Conservation (phyloP, 1,140 invertebrate genomes). For the Penaeus indicus region DNA sequence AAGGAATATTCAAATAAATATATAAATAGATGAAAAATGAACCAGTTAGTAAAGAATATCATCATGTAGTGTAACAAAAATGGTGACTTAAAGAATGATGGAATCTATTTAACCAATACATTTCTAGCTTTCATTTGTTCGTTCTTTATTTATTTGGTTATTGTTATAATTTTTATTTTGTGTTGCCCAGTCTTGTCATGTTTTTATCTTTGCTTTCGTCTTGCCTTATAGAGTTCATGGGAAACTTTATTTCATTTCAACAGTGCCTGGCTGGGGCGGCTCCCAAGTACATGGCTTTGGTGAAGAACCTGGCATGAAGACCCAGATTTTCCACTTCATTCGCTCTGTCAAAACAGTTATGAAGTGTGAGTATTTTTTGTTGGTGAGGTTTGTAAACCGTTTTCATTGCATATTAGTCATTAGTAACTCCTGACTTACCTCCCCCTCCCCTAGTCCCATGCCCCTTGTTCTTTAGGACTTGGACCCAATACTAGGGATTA, state of each 20-base stretch:
- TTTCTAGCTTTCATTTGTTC: too few species aligned
- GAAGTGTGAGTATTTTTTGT: constrained; percentile 71
- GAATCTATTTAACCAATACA: too few species aligned
- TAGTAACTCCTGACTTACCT: too few species aligned
- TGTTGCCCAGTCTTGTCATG: not conserved
- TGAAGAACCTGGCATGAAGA: constrained; percentile 72
- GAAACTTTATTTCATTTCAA: not conserved
- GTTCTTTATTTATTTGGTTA: too few species aligned
- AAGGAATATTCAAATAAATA: too few species aligned
- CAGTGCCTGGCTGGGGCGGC: constrained; percentile 70
- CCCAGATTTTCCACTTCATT: constrained; percentile 73
- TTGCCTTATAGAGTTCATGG: not conserved
- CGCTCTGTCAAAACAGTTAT: constrained; percentile 74
- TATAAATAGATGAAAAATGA: too few species aligned
- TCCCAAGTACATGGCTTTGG: constrained; percentile 70
- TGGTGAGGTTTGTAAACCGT: not conserved
- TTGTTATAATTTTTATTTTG: not conserved
- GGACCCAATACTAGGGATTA: too few species aligned
- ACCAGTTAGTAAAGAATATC: too few species aligned
- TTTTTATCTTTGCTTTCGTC: not conserved
- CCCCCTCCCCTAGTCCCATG: too few species aligned
- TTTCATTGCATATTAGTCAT: not conserved
- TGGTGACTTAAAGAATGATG: too few species aligned
- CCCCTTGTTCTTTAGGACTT: too few species aligned
- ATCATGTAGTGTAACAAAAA: too few species aligned